Evolutionary conservation across 1,140 invertebrate genomes (phyloP), one percentile per base, ranked within the genome.

Genomic region (Theocolax elegans): DNA sequence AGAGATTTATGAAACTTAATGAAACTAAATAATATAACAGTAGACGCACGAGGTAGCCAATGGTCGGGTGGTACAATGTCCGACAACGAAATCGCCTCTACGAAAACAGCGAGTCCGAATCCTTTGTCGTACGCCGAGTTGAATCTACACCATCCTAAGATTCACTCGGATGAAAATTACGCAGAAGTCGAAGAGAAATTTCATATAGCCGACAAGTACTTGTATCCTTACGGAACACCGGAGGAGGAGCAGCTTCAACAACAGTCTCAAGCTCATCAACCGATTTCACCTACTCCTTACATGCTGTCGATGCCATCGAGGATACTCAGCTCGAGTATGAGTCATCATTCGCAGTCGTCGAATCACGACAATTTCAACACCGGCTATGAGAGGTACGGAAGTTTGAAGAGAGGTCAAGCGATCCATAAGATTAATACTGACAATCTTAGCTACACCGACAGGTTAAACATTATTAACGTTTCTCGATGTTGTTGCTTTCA

Each of bases 51-150:
- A 68, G 86, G 90, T 25, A 91, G 91, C 35, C 88, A 92, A 40
- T 93, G 92, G 92, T 93, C 92, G 0, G 91, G 91, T 64, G 92
- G 92, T 73, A 93, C 92, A 0, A 91, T 89, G 2, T 92, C 92
- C 0, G 92, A 93, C 75, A 92, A 92, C 76, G 92, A 92, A 74
- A 85, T 87, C 25, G 83, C 85, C 4, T 90, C 90, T 10, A 89
- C 90, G 44, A 90, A 90, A 76, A 90, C 88, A 2, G 88, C 87
- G 8, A 93, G 91, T 4, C 92, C 92, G 0, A 91, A 92, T 76
- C 91, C 91, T 0, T 78, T 93, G 65, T 91, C 92, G 44, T 91
- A 92, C 83, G 92, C 91, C 0, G 92, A 93, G 8, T 86, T 89
- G 46, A 88, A 83, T 49, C 87, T 87, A 6, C 80, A 87, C 9